phyloP scores from a whole-genome alignment of 2,888 invertebrate genomes.

The Tiliacea aurago region DNA sequence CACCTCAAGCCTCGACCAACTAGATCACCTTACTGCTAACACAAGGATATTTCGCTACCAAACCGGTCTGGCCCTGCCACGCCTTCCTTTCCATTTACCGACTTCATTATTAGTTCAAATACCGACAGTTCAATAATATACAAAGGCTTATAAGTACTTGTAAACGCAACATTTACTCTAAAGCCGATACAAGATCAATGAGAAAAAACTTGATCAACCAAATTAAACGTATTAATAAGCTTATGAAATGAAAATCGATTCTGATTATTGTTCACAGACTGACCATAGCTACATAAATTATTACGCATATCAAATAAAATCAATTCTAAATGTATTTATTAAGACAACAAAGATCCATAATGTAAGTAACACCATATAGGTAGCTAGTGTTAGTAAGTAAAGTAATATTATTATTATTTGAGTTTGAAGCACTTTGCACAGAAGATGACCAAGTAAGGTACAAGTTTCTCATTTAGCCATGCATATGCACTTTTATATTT shows the following conservation, averaged over 20 bases:
- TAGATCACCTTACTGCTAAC: conserved; percentile 86
- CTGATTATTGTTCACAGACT: conserved; percentile 28
- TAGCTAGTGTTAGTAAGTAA: no score
- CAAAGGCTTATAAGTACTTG: conserved; percentile 56
- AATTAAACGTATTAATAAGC: conserved; percentile 60
- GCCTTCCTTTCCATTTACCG: conserved; percentile 88
- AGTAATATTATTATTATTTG: no score
- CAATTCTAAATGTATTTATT: neutral
- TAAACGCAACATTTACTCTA: conserved; percentile 66
- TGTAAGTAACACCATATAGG: no score
- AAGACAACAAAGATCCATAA: no score
- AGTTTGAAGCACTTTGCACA: no score
- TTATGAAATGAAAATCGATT: conserved; percentile 58
- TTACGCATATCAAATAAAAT: neutral
- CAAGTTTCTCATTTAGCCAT: no score
- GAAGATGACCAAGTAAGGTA: no score
- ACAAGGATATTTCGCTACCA: conserved; percentile 84
- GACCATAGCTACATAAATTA: neutral
- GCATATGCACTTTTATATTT: neutral
- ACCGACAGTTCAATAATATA: conserved; percentile 67
- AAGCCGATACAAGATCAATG: conserved; percentile 57
- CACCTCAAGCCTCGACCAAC: conserved; percentile 75
- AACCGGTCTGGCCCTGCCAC: conserved; percentile 83
- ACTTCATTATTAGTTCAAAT: conserved; percentile 76
- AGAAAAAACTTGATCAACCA: conserved; percentile 61